phyloP scores from a whole-genome alignment of 2,888 invertebrate genomes.

The Archaeoteleia sp. region DNA sequence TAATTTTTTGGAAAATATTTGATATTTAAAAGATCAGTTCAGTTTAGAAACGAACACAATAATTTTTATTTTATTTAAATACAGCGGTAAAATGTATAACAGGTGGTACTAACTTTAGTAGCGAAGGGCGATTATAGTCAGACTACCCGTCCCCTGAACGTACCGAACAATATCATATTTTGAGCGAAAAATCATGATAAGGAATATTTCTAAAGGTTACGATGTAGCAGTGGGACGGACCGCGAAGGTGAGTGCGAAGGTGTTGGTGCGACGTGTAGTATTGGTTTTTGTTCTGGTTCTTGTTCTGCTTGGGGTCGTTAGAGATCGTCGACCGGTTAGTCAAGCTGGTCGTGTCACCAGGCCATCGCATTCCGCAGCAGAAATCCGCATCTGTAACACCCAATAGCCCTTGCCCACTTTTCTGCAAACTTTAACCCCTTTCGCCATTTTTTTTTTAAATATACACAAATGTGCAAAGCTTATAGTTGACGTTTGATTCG shows the following conservation, averaged over 20 bases:
- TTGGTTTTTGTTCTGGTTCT: constrained; percentile 73
- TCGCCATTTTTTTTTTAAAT: constrained; percentile 10
- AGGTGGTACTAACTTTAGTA: constrained; percentile 6
- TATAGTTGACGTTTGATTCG: no score
- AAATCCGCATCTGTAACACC: constrained; percentile 91
- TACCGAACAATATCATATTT: constrained; percentile 10
- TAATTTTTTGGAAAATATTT: no score
- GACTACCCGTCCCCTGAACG: constrained; percentile 36
- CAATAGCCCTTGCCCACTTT: constrained; percentile 67
- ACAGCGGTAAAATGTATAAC: no score
- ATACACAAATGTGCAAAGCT: no score
- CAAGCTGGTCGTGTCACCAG: constrained; percentile 80
- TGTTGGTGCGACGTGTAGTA: constrained; percentile 74
- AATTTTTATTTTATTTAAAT: not conserved
- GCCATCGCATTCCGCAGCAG: constrained; percentile 89
- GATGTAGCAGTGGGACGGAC: constrained; percentile 69
- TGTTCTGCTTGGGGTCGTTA: constrained; percentile 68
- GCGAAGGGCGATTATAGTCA: constrained; percentile 42
- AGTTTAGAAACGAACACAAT: not conserved
- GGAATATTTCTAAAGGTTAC: constrained; percentile 58
- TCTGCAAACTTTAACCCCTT: constrained; percentile 47
- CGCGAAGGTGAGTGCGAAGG: constrained; percentile 74
- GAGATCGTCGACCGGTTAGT: constrained; percentile 69
- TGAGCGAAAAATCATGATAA: constrained; percentile 37
- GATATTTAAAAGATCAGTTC: no score